Evolutionary conservation across 2,113 vertebrate species (phyloP).

Genomic region (Grallaria varia): DNA sequence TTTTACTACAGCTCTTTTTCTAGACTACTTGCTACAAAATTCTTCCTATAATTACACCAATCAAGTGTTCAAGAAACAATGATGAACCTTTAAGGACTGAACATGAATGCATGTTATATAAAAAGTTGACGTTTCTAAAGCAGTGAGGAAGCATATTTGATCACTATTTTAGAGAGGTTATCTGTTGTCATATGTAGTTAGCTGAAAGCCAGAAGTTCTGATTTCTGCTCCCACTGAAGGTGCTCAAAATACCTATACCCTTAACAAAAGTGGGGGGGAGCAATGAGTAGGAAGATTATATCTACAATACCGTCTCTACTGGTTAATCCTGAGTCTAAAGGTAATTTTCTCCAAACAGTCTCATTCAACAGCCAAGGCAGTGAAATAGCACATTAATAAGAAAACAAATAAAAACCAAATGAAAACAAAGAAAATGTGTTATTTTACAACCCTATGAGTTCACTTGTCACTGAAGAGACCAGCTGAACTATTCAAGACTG

Average conservation of each 20-base stretch:
- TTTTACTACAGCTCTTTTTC: neutral
- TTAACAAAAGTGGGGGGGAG: neutral
- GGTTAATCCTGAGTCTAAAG: neutral
- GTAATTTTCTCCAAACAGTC: neutral
- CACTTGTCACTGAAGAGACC: neutral
- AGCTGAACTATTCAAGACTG: neutral
- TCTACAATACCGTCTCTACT: neutral
- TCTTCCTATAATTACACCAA: neutral
- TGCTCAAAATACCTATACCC: neutral
- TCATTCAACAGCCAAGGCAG: neutral
- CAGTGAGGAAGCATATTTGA: neutral
- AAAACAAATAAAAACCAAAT: neutral
- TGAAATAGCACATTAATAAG: neutral
- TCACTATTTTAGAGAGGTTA: neutral
- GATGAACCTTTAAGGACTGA: neutral
- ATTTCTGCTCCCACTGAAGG: neutral
- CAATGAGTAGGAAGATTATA: neutral
- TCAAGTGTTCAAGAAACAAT: neutral
- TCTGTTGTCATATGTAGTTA: rapidly evolving
- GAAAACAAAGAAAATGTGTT: neutral
- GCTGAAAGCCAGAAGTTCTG: neutral
- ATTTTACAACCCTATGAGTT: neutral
- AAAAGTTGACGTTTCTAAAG: neutral
- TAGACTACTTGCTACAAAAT: neutral
- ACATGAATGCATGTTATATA: neutral